Base-by-base conservation (phyloP, 2,888 invertebrate species). In the Anagyrus pseudococci region DNA sequence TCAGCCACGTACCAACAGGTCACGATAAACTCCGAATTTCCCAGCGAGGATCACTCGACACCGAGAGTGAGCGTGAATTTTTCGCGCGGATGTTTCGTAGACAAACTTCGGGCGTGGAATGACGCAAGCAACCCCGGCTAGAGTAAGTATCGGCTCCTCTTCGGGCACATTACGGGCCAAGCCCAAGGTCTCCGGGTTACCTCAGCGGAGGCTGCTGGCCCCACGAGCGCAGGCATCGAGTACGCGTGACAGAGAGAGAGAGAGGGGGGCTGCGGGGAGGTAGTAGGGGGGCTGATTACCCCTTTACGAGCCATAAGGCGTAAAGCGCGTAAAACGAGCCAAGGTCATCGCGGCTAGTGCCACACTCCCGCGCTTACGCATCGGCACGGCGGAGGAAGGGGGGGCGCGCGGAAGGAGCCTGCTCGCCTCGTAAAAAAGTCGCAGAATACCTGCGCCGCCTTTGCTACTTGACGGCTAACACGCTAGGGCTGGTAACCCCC, bases 251-350 rank as follows among this genome's bases (percentile, higher is more conserved):
- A n/a, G 29, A 29, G 29, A 29, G 29, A 29, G 29, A 29, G 29
- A 29, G 29, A 4, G 10, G 29, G 29, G 29, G n/a, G n/a, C n/a
- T n/a, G n/a, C n/a, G n/a, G n/a, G n/a, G n/a, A 25, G 8, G 20
- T 40, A 75, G n/a, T n/a, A n/a, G n/a, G n/a, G n/a, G n/a, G 77
- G 76, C 74, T 76, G 79, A 79, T 80, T 80, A 80, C 80, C 80
- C 80, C 80, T 80, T 80, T 80, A 79, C 72, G 73, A 76, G 26
- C 15, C 40, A 25, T 13, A 17, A 19, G 23, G 41, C 19, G 23
- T 29, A 29, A 4, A 29, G 29, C 29, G 10, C 29, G 29, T 29
- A 29, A 29, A 29, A 8, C 70, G 64, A 67, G 70, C 72, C 77
- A 79, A 79, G 79, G 79, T 29, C 29, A 10, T 29, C 29, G 29